Evolutionary conservation across 1,140 invertebrate genomes (phyloP), one percentile per base, ranked within the genome.

Genomic region (Heliconius melpomene): DNA sequence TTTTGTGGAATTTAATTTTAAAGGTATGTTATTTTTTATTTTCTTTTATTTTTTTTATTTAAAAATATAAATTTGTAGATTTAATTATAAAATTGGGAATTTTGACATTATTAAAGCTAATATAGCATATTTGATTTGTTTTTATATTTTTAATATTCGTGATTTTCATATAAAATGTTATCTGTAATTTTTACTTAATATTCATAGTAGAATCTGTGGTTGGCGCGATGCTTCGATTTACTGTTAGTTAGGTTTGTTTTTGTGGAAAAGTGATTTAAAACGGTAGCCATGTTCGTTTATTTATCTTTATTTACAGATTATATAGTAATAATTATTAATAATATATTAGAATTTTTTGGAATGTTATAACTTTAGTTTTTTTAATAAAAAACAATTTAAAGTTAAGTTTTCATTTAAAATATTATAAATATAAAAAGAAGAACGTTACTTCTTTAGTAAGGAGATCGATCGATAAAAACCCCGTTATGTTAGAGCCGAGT

Each of bases 1-100:
- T 29, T 70, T 75, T 75, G 72, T 74, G 57, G 13, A 73, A 50
- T 57, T 66, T 29, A 50, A 50, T 3, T 79, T 29, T 8, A 50
- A 26, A 36, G 76, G 76, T 78, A 78, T 20, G 76, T 77, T 26
- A 20, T 18, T 54, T 52, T 52, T 50, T 72, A 38, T 57, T 23
- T 26, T 26, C 7, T 60, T 60, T 26, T n/a, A 23, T 7, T n/a
- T n/a, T 23, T 66, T 26, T 29, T 29, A 66, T 66, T 26, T 26
- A 16, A 66, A 29, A 29, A 26, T 13, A 66, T 26, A 66, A 7
- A 23, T 46, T 46, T 46, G 11, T 13, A 46, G 11, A 1, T 46
- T 13, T 0, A 13, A 46, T 46, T 52, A 52, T 7, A 20, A 52
- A 52, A 52, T 16, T 52, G 29, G 29, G 29, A 32, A 36, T 36